A percentile compares a stretch with the other conserved stretches of the same genome.
Evolutionary conservation across 2,888 invertebrate species (phyloP).

Genomic region (Melanotus villosus): DNA sequence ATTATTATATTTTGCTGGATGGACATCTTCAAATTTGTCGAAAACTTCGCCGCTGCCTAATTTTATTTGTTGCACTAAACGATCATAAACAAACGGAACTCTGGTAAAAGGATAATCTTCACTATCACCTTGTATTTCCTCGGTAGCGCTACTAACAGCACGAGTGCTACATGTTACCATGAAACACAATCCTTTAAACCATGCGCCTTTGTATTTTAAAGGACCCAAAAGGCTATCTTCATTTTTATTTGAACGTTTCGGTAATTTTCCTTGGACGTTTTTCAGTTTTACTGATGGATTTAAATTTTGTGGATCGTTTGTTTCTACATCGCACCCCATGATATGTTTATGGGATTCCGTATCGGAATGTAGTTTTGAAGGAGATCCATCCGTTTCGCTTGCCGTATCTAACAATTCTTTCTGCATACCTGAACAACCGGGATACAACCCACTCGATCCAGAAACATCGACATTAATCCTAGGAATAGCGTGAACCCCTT

Average conservation of each 20-base stretch:
- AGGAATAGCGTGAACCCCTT: slow-evolving; percentile 48
- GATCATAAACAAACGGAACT: slow-evolving; percentile 71
- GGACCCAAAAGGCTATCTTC: slow-evolving; percentile 72
- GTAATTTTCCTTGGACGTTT: slow-evolving; percentile 71
- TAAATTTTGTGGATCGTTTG: slow-evolving; percentile 33
- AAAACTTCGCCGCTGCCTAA: slow-evolving; percentile 77
- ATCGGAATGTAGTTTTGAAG: background rate
- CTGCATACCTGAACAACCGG: slow-evolving; percentile 30
- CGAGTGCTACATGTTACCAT: slow-evolving; percentile 72
- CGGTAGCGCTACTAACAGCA: slow-evolving; percentile 53
- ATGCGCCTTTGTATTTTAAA: slow-evolving; percentile 67
- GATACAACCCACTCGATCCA: background rate
- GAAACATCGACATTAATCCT: background rate
- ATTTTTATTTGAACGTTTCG: slow-evolving; percentile 69
- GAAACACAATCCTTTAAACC: slow-evolving; percentile 73
- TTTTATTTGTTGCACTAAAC: slow-evolving; percentile 74
- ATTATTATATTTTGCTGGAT: slow-evolving; percentile 71
- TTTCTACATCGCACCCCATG: slow-evolving; percentile 70
- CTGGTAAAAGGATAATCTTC: slow-evolving; percentile 72
- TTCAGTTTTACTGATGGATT: slow-evolving; percentile 62
- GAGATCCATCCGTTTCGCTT: background rate
- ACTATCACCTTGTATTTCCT: slow-evolving; percentile 70
- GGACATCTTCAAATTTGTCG: slow-evolving; percentile 67
- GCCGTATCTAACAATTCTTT: background rate
- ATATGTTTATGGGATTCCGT: slow-evolving; percentile 60